Percentiles rank a stretch among this genome's conserved stretches.
Conservation (phyloP, 2,113 vertebrate genomes). For the Rhineura floridana region DNA sequence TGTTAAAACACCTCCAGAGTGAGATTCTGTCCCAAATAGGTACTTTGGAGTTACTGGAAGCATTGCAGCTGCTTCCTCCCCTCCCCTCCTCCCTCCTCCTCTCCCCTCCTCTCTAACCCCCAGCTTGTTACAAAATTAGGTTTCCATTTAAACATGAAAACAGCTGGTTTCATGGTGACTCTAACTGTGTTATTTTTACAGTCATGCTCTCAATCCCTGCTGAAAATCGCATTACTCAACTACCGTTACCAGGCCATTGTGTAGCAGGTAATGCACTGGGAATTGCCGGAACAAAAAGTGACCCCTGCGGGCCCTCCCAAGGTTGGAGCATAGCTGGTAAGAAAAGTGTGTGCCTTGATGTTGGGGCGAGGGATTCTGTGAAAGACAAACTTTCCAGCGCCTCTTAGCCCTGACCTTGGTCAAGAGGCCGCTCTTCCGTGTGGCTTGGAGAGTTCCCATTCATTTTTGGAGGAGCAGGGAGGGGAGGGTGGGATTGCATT, state of each 20-base stretch:
- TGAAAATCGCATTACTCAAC: slow-evolving; percentile 40
- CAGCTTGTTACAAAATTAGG: slow-evolving; percentile 61
- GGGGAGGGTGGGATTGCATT: not conserved
- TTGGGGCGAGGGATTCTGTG: not conserved
- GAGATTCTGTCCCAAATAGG: not conserved
- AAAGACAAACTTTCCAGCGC: not conserved
- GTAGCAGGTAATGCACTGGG: rapidly evolving
- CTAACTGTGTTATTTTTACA: slow-evolving; percentile 64
- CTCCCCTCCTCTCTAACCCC: not conserved
- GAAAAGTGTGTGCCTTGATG: not conserved
- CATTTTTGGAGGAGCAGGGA: not conserved
- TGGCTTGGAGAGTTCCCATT: not conserved
- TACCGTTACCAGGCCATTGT: not conserved
- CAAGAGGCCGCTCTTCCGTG: not conserved
- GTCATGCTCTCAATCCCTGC: slow-evolving; percentile 55
- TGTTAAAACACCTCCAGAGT: not conserved
- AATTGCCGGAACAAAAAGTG: not conserved
- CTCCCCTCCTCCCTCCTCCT: too few relatives aligned
- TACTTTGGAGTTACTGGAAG: not conserved
- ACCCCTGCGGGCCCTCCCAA: not conserved
- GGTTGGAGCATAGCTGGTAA: not conserved
- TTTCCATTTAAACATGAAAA: slow-evolving; percentile 66
- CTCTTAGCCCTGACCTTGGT: not conserved
- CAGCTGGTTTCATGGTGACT: slow-evolving; percentile 68
- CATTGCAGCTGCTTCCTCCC: not conserved